These are phyloP conservation scores for Dermatemys mawii DNA, from an alignment of 2,113 vertebrate genomes.

Conservation along the genomic window DNA sequence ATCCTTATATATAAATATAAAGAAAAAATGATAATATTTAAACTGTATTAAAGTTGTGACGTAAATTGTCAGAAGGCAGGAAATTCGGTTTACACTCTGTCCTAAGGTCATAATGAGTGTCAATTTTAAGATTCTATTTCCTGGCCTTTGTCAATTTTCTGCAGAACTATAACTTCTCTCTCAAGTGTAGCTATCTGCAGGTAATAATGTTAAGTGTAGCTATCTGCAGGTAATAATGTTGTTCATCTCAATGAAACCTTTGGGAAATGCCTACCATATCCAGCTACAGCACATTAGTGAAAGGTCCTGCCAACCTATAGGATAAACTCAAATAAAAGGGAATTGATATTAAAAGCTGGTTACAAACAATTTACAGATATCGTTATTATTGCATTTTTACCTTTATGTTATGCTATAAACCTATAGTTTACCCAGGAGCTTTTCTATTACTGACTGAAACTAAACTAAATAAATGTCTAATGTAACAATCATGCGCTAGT, in stretches of 20 bases:
- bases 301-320: background rate
- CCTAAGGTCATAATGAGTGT: background rate
- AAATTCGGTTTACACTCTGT: slow-evolving; percentile 34
- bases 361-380: background rate
- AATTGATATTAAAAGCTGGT: background rate
- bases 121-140: slow-evolving; percentile 10
- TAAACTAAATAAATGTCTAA: too few relatives aligned
- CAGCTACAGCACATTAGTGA: background rate
- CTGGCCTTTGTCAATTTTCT: background rate
- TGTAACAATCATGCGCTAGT: too few relatives aligned
- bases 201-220: background rate
- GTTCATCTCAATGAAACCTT: background rate
- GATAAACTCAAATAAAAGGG: background rate
- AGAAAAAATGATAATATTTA: background rate
- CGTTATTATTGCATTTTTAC: too few relatives aligned
- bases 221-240: background rate
- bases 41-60: background rate
- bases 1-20: background rate
- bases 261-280: background rate
- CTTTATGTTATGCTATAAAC: too few relatives aligned
- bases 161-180: background rate
- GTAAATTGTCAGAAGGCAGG: background rate
- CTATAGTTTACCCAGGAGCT: too few relatives aligned
- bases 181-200: background rate
- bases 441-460: too few relatives aligned